Evolutionary conservation across 2,113 vertebrate genomes (phyloP), one percentile per base, ranked within the genome.

Genomic region (Sprattus sprattus): DNA sequence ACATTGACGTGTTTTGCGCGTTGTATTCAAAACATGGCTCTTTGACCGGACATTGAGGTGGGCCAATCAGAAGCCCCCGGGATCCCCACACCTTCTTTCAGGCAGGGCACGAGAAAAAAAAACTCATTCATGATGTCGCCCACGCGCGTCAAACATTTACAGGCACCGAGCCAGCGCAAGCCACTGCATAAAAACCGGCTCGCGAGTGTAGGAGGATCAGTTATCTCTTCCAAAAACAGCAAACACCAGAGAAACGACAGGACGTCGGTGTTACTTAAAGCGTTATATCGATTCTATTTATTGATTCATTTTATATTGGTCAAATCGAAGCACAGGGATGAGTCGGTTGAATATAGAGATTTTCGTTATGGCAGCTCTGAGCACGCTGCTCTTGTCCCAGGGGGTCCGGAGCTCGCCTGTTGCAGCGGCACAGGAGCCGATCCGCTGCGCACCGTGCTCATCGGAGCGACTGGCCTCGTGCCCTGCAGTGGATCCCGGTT

Each of bases 371-470:
- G 91, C 90, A 89, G 85, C 91, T 88, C 6, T 91, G 90, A 92
- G 89, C 92, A 91, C 91, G 88, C 89, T 91, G 86, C 91, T 94
- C 80, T 89, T 94, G 88, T 89, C 91, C 32, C 88, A 92, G 44
- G 89, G 89, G 85, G 88, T 86, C 45, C 86, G 50, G 64, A 92
- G 86, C 83, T 93, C 60, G 85, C 91, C 85, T 89, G 89, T 86
- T 39, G 11, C 86, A 91, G 90, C 47, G 28, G 71, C 71, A 85
- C 91, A 86, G 86, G 95, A 95, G 86, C 96, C 96, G 0, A 88
- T 97, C 90, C 96, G 88, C 57, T 99, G 98, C 84, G 96, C 95
- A 0, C 95, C 96, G 0, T 99, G 98, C 90, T 93, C 95, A 0
- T 89, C 92, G 4, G 97, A 99, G 90, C 94, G 83, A 90, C 88